phyloP scores from a whole-genome alignment of 2,888 invertebrate genomes.

The Hymenopus coronatus region DNA sequence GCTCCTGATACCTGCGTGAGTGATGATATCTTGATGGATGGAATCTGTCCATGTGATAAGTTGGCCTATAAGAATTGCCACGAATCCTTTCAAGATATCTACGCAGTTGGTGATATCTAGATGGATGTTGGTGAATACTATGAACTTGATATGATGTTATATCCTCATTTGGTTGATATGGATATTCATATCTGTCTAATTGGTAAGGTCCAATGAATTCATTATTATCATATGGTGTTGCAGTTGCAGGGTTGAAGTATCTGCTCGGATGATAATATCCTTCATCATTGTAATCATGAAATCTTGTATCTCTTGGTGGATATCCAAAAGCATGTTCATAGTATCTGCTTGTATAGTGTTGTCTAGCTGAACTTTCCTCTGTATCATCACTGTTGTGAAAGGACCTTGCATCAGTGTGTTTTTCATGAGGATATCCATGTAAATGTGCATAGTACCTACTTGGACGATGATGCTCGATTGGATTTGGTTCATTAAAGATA shows the following conservation, averaged over 20 bases:
- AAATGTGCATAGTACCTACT: neutral
- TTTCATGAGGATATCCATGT: neutral
- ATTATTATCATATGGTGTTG: too few species aligned
- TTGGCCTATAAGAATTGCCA: too few species aligned
- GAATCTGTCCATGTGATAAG: too few species aligned
- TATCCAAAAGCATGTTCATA: neutral
- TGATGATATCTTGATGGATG: too few species aligned
- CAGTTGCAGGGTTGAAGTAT: too few species aligned
- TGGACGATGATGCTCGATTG: neutral
- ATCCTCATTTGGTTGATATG: neutral
- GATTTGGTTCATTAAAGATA: neutral
- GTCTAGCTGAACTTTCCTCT: neutral
- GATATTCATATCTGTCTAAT: neutral
- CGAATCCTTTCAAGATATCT: neutral
- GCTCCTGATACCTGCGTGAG: too few species aligned
- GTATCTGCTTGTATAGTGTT: neutral
- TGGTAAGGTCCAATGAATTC: neutral
- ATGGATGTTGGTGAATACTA: neutral
- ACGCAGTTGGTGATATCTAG: neutral
- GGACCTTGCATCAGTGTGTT: neutral
- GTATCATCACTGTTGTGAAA: neutral
- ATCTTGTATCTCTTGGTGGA: neutral
- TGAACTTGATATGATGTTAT: neutral
- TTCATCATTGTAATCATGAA: neutral
- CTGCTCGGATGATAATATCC: neutral